Conservation (phyloP, 2,113 vertebrate genomes). For the Alces alces region DNA sequence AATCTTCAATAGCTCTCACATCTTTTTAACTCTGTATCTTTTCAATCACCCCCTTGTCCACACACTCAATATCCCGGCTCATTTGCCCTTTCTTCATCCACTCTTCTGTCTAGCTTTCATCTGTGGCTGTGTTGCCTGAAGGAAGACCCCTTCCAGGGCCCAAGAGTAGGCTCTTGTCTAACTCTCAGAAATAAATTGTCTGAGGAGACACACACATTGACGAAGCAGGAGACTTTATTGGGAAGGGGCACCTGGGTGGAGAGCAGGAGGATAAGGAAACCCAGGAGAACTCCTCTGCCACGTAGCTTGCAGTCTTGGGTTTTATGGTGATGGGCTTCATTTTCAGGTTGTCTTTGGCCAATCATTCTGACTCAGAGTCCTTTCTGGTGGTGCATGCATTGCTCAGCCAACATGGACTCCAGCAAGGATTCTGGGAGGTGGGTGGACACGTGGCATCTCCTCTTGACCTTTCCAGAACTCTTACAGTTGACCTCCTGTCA, state of each 20-base stretch:
- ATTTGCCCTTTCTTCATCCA: neutral
- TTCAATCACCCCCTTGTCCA: neutral
- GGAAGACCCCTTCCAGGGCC: no score
- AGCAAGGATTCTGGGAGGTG: neutral
- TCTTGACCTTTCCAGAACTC: neutral
- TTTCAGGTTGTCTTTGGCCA: no score
- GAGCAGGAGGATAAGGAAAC: no score
- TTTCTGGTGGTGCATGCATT: neutral
- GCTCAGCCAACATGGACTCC: neutral
- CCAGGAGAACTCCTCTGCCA: no score
- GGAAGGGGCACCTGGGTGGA: no score
- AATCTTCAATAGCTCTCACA: neutral
- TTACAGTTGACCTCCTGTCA: neutral
- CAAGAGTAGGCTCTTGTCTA: no score
- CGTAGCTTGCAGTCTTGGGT: no score
- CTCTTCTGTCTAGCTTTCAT: neutral
- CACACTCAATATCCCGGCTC: neutral
- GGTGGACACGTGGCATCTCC: neutral
- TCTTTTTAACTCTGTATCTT: neutral
- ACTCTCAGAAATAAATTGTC: no score
- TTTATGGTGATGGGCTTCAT: no score
- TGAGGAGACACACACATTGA: no score
- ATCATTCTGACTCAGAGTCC: neutral
- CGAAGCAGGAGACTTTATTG: no score
- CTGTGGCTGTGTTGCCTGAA: no score